A percentile compares a stretch with the other conserved stretches of the same genome.
Conservation (phyloP, 2,888 invertebrate genomes). For the Drosophila siamana region DNA sequence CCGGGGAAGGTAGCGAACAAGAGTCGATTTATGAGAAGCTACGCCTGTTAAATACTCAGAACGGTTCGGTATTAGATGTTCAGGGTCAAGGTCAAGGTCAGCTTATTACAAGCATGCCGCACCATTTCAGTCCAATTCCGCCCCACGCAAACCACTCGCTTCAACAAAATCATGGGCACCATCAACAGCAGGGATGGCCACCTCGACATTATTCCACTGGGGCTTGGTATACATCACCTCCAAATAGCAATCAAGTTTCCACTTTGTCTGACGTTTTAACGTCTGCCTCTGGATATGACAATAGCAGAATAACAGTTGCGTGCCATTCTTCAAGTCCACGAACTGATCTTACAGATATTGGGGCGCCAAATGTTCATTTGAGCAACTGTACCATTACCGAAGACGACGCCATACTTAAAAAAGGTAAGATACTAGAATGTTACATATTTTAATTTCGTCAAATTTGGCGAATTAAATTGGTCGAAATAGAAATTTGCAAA, state of each 20-base stretch:
- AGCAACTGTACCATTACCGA: constrained; percentile 60
- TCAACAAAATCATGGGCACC: constrained; percentile 43
- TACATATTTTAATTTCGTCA: too few species aligned
- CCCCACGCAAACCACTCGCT: constrained; percentile 43
- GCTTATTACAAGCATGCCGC: constrained; percentile 45
- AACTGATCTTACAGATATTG: constrained; percentile 48
- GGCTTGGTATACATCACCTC: constrained; percentile 83
- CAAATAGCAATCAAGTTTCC: constrained; percentile 66
- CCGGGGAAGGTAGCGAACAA: constrained; percentile 72
- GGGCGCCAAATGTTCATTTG: constrained; percentile 32
- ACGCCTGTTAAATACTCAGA: constrained; percentile 79
- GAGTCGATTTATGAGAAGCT: constrained; percentile 83
- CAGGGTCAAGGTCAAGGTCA: constrained; percentile 52
- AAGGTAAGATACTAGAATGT: constrained; percentile 64
- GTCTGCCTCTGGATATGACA: constrained; percentile 24
- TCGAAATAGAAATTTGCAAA: too few species aligned
- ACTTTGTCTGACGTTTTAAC: constrained; percentile 13
- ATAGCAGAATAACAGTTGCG: constrained; percentile 4
- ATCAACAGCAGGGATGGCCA: constrained; percentile 78
- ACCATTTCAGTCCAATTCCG: constrained; percentile 54
- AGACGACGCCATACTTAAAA: constrained; percentile 78
- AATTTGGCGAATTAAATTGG: too few species aligned
- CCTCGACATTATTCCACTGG: constrained; percentile 78
- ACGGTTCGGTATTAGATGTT: constrained; percentile 45
- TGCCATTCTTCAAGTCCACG: constrained; percentile 57